Evolutionary conservation across 2,888 invertebrate genomes (phyloP), one percentile per base, ranked within the genome.

Genomic region (Ischnura elegans): DNA sequence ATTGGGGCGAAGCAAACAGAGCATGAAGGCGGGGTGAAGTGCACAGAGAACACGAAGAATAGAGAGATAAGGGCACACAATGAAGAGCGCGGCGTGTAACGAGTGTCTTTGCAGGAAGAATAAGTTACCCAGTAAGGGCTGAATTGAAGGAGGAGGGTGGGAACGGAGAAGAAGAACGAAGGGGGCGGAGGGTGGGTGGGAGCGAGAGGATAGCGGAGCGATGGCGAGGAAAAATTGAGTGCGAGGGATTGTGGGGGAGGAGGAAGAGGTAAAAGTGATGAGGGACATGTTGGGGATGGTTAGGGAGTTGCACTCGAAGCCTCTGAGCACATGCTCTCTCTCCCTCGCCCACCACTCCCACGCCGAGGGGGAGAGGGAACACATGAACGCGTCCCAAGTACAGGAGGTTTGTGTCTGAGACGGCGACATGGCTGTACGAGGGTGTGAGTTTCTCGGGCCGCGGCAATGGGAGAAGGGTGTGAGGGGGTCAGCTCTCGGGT

Each of bases 261-360:
- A 29, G 47, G 90, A 61, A 61, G 90, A 42, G 61, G 90, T 45
- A 61, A 29, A 90, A 90, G 90, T 90, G 90, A 90, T 66, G 90
- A 90, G 90, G 43, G 90, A 45, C 90, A 61, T 66, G 90, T 90
- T 90, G 90, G 61, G 90, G 55, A 90, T 90, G 90, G 90, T 90
- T 90, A 90, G 90, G 90, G 90, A 90, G 90, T 90, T 90, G 90
- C 90, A 90, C 43, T 90, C 90, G 42, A 61, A 21, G 90, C 51
- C 51, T 87, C 51, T 87, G 21, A 2, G 76, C 61, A 66, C 90
- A 90, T 43, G 66, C 66, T 61, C 66, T 90, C 43, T 61, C 61
- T 43, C 10, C 61, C 90, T 90, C 90, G 61, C 66, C n/a, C n/a
- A n/a, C n/a, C n/a, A n/a, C n/a, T n/a, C n/a, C n/a, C n/a, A n/a